A percentile compares a stretch with the other conserved stretches of the same genome.
These are phyloP conservation scores for Dolomedes plantarius DNA, from an alignment of 2,888 invertebrate species.

Conservation along the genomic window DNA sequence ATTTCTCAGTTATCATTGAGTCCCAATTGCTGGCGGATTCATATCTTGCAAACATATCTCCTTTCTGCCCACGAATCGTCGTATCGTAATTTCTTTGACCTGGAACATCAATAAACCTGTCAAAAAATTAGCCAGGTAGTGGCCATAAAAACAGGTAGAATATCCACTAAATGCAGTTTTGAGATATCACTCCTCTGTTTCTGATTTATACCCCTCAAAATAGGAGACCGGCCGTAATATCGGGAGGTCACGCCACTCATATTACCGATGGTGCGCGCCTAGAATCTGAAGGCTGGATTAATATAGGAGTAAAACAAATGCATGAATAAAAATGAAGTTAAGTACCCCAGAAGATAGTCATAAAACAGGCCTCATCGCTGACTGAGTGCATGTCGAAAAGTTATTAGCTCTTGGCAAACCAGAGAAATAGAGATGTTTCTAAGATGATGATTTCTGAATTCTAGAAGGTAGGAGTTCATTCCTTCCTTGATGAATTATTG, in stretches of 20 bases:
- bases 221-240: background rate
- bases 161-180: background rate
- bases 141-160: background rate
- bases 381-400: background rate
- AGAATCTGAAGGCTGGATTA: background rate
- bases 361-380: background rate
- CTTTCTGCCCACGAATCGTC: too few relatives aligned
- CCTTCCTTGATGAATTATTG: too few relatives aligned
- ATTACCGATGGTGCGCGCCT: background rate
- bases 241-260: background rate
- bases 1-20: too few relatives aligned
- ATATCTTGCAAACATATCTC: too few relatives aligned
- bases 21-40: too few relatives aligned
- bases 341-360: background rate
- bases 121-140: slow-evolving; percentile 12
- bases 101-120: slow-evolving; percentile 7
- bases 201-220: slow-evolving; percentile 3
- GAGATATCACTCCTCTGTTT: background rate
- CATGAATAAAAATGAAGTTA: background rate
- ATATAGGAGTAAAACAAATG: background rate
- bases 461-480: too few relatives aligned
- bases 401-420: background rate
- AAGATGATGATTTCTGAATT: too few relatives aligned
- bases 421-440: too few relatives aligned
- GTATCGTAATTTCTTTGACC: background rate